Base-by-base conservation (phyloP, 2,113 vertebrate genomes). In the Gyps fulvus region DNA sequence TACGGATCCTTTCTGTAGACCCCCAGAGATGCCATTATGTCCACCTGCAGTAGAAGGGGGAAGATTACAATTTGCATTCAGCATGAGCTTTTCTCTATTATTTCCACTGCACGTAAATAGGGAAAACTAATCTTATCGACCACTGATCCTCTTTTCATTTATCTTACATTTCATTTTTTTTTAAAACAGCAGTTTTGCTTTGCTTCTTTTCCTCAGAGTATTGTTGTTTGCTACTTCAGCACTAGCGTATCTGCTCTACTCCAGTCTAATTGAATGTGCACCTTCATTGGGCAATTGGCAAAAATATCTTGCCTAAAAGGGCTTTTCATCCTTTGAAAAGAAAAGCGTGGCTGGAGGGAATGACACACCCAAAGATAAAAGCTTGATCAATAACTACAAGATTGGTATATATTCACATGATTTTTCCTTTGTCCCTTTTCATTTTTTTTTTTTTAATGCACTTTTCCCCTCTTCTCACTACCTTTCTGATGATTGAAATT, bases 1-100 rank as follows among this genome's bases (percentile, higher is more conserved):
- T 82, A 94, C 0, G 21, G 77, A 67, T 70, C 87, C 81, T 89
- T 92, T 63, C 61, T 29, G 34, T 13, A 54, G 80, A 38, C 93
- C 62, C 77, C 91, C 66, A 43, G 87, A 85, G 95, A 80, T 88
- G 87, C 82, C 92, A 94, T 96, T 95, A 54, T 59, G 89, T 71
- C 89, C 79, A 55, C 7, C 85, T 47, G 73, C 88, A 72, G 23
- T 3, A 73, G 57, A 52, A 61, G 49, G 10, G 63, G n/a, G 63
- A 67, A 83, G 90, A 80, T 73, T 34, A 47, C 66, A 13, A 96
- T 96, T 90, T 96, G 82, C 85, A 72, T 97, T 86, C 93, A 90
- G 70, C 62, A 5, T 16, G 91, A 88, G 74, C 54, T 81, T 90
- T 88, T 50, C 83, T 74, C 71, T 54, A 3, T 92, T 95, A 49